phyloP scores from a whole-genome alignment of 2,797 vertebrate genomes.

The Rhabdophis nuchalis region DNA sequence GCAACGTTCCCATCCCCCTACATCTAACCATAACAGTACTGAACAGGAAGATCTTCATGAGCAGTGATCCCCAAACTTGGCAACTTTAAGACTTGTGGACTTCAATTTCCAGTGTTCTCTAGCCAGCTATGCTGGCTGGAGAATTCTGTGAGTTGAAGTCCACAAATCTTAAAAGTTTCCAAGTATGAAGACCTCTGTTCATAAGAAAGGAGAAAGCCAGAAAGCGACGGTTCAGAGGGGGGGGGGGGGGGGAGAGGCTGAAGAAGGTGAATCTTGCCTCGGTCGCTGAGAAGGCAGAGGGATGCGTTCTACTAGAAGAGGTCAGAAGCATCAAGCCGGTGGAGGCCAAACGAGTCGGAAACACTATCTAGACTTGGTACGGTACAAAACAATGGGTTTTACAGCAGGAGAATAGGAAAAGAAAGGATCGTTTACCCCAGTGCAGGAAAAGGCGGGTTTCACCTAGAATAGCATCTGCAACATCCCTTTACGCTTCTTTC shows the following conservation, averaged over 20 bases:
- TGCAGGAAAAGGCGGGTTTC: not conserved
- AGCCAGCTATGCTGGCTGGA: no score
- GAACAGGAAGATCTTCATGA: not conserved
- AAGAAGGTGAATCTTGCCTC: not conserved
- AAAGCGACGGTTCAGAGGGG: not conserved
- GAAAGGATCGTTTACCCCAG: not conserved
- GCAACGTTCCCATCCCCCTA: not conserved
- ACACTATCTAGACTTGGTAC: not conserved
- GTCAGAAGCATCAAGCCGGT: not conserved
- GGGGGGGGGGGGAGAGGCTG: not conserved
- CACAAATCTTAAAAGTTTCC: no score
- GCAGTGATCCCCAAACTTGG: no score
- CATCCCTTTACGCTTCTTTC: not conserved
- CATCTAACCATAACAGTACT: not conserved
- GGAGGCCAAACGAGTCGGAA: not conserved
- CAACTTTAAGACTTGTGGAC: no score
- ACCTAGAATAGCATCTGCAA: no score
- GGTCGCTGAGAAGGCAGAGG: not conserved
- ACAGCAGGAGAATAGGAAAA: not conserved
- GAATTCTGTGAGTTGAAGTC: no score
- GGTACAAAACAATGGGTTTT: not conserved
- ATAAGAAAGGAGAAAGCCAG: not conserved
- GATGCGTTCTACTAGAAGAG: not conserved
- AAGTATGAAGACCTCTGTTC: not conserved
- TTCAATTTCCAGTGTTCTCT: no score